Base-by-base conservation (phyloP, 2,888 invertebrate species). In the Neoascia interrupta region DNA sequence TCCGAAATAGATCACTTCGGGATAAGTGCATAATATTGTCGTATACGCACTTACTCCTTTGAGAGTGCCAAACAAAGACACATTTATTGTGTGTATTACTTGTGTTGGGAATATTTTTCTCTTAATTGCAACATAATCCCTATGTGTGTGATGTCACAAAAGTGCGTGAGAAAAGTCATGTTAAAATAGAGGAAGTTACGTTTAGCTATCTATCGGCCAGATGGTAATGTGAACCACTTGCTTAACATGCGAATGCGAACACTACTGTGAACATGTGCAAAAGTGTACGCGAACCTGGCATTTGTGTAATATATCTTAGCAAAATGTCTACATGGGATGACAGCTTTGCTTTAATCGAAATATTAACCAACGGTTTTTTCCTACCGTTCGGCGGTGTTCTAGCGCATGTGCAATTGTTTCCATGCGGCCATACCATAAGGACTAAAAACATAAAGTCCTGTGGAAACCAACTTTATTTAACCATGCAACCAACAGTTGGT, bases 71-170 rank as follows among this genome's bases (percentile, higher is more conserved):
- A 54, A 45, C 43, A 36, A 28, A 15, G 68, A 69, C 11, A 66
- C 66, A 64, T 49, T 47, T 3, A 1, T 1, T 68, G 53, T 58
- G 47, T 76, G 26, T 45, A 76, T n/a, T n/a, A n/a, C n/a, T 70
- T 75, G 49, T 23, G 69, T 54, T 39, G 53, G n/a, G n/a, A n/a
- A n/a, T n/a, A n/a, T n/a, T n/a, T n/a, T n/a, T n/a, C n/a, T n/a
- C n/a, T n/a, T n/a, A n/a, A n/a, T n/a, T n/a, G n/a, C n/a, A 61
- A 69, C 60, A 69, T 66, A 61, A 75, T 75, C 60, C 41, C 28
- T 15, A 39, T 74, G 58, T 53, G 43, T 53, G 53, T 53, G 61
- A 53, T 60, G 31, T n/a, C 39, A 58, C 39, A 34, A 37, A 15
- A 45, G 56, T 63, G 54, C 75, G 70, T 75, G 63, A 75, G 75